phyloP scores from a whole-genome alignment of 2,113 vertebrate genomes.

The Podarcis cretensis region DNA sequence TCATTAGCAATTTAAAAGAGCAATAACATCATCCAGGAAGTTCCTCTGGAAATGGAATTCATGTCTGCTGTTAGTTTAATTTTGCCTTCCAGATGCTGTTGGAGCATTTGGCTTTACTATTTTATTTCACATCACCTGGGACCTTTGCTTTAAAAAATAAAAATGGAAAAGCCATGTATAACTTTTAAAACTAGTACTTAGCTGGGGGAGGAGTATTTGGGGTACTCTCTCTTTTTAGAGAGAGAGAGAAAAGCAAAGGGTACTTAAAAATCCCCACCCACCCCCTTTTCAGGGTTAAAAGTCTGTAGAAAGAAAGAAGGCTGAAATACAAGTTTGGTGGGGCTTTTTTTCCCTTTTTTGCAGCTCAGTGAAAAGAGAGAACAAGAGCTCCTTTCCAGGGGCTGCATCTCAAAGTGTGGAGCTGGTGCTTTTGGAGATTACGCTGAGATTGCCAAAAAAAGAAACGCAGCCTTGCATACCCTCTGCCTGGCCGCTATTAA shows the following conservation, averaged over 20 bases:
- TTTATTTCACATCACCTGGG: not conserved
- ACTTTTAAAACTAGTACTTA: not conserved
- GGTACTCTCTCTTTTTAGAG: not conserved
- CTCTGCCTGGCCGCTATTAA: not conserved
- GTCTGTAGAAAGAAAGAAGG: not conserved
- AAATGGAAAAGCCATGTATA: not conserved
- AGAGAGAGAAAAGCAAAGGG: no score
- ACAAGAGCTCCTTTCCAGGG: not conserved
- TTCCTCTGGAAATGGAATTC: not conserved
- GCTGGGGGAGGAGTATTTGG: no score
- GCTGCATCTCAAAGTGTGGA: not conserved
- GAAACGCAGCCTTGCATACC: not conserved
- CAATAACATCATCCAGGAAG: not conserved
- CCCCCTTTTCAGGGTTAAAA: not conserved
- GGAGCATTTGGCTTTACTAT: not conserved
- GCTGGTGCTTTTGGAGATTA: not conserved
- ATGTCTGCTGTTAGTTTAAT: no score
- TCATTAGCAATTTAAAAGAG: not conserved
- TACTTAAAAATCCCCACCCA: not conserved
- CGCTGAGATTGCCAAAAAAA: not conserved
- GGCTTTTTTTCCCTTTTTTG: not conserved
- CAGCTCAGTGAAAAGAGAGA: not conserved
- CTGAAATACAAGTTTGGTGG: not conserved
- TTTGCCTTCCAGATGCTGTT: no score
- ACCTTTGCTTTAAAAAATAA: not conserved